A percentile compares a stretch with the other conserved stretches of the same genome.
phyloP scores from a whole-genome alignment of 2,888 invertebrate genomes.

The Diplazon laetatorius region DNA sequence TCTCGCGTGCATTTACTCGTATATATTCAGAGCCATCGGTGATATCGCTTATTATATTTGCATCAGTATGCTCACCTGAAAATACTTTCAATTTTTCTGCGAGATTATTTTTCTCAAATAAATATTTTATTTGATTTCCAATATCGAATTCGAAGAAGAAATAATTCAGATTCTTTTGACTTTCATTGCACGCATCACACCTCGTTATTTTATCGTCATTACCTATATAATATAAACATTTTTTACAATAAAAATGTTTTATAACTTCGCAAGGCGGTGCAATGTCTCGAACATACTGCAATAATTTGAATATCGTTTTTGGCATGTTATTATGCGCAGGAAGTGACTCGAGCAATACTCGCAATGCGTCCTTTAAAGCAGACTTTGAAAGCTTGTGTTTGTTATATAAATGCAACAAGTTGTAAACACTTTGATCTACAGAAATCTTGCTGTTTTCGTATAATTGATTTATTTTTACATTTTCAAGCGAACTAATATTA shows the following conservation, averaged over 20 bases:
- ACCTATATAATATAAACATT: slow-evolving; percentile 37
- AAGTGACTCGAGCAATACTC: slow-evolving; percentile 41
- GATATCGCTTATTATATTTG: slow-evolving; percentile 48
- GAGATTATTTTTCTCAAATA: slow-evolving; percentile 46
- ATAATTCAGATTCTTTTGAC: slow-evolving; percentile 25
- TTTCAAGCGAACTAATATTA: too few relatives aligned
- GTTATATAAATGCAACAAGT: slow-evolving; percentile 47
- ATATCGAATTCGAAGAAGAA: slow-evolving; percentile 64
- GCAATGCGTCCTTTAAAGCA: slow-evolving; percentile 33
- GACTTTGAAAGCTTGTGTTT: slow-evolving; percentile 49
- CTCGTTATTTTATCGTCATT: slow-evolving; percentile 36
- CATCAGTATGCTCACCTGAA: slow-evolving; percentile 13
- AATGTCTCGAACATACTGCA: slow-evolving; percentile 36
- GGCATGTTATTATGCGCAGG: slow-evolving; percentile 46
- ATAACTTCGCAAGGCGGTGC: slow-evolving; percentile 19
- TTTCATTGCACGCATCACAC: slow-evolving; percentile 44
- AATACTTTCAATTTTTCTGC: slow-evolving; percentile 46
- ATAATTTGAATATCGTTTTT: slow-evolving; percentile 44
- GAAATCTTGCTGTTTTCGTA: slow-evolving; percentile 48
- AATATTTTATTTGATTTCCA: slow-evolving; percentile 34
- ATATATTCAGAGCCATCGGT: slow-evolving; percentile 54
- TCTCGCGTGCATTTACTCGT: slow-evolving; percentile 54
- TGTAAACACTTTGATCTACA: slow-evolving; percentile 36
- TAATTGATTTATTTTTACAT: too few relatives aligned
- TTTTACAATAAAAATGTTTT: slow-evolving; percentile 54